Evolutionary conservation across 2,797 vertebrate species (phyloP), one percentile per base, ranked within the genome.

Genomic region (Gambelia wislizenii): DNA sequence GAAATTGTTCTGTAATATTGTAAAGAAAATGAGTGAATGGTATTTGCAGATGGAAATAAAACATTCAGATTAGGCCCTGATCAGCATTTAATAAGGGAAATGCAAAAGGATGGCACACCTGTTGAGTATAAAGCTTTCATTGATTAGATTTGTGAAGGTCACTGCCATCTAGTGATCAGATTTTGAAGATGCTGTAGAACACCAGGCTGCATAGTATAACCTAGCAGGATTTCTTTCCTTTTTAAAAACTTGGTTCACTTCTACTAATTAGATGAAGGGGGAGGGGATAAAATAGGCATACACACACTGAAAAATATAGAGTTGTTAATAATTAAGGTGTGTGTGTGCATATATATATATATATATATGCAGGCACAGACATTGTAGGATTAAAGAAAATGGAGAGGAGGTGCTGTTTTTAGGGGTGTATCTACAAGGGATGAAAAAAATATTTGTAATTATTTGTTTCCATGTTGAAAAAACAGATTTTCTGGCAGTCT

Each of bases 91-190:
- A 90, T 49, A 70, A 64, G 75, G 91, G 86, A 91, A 92, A 87
- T 30, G 85, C 1, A 0, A 80, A 61, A n/a, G 6, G 61, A 79
- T 80, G 22, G 83, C 67, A 79, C 16, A 78, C 5, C 1, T 47
- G 81, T 90, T 2, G 16, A 88, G 89, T 94, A 75, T 87, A 77
- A 86, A 90, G 59, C 1, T 0, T 59, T 76, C 93, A 84, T 85
- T 86, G 92, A 93, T 89, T 85, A 78, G 95, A 94, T 91, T 91
- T 25, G 95, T 95, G 97, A 95, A 93, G 91, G 92, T 95, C 92
- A 83, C 95, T 36, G 97, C 97, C 97, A 97, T 94, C 97, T 97
- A 96, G 97, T 93, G 97, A 94, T 95, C 93, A 95, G 92, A 96
- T 86, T 94, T 84, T 91, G 95, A 92, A 96, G 94, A 95, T 94